Evolutionary conservation across 2,888 invertebrate species (phyloP), one percentile per base, ranked within the genome.

Genomic region (Melipona bicolor): DNA sequence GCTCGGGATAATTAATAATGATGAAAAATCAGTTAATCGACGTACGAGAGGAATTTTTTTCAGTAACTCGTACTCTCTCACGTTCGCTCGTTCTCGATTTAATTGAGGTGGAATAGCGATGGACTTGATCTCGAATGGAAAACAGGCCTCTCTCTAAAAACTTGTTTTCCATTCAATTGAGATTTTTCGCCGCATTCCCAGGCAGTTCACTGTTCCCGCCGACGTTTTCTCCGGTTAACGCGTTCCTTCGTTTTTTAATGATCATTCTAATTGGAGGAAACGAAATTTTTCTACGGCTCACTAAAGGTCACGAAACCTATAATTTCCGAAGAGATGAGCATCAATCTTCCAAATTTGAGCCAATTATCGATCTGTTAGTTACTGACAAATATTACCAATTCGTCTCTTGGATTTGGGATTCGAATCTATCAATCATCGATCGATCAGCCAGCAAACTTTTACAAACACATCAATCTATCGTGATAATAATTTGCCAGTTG

Each of bases 131-230:
- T 67, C 43, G 68, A 54, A 68, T 69, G 49, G 52, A 49, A 77
- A 49, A 64, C 54, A 50, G 54, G 32, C n/a, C 13, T 78, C 62
- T 78, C 62, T 61, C 24, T 76, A 67, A 62, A 65, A 65, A 80
- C 49, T 54, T 68, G 15, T 54, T 72, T 62, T 72, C 79, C 70
- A 67, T 79, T 81, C 19, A 80, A 81, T 81, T 67, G 71, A 70
- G 64, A 62, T 78, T 68, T 78, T 77, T 52, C 73, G 17, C 73
- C 24, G 59, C 65, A 74, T 59, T 77, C 77, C 56, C 78, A 77
- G 50, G 3, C 21, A 17, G 32, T 27, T 43, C n/a, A 15, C 61
- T 2, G 61, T 67, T 49, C 79, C 4, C 69, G 24, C 9, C 21
- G 24, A 32, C 21, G 24, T 49, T 50, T 52, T 54, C 75, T 50